These are phyloP conservation scores for Pseudomugil gertrudae DNA, from an alignment of 2,797 vertebrate genomes.

Conservation along the genomic window DNA sequence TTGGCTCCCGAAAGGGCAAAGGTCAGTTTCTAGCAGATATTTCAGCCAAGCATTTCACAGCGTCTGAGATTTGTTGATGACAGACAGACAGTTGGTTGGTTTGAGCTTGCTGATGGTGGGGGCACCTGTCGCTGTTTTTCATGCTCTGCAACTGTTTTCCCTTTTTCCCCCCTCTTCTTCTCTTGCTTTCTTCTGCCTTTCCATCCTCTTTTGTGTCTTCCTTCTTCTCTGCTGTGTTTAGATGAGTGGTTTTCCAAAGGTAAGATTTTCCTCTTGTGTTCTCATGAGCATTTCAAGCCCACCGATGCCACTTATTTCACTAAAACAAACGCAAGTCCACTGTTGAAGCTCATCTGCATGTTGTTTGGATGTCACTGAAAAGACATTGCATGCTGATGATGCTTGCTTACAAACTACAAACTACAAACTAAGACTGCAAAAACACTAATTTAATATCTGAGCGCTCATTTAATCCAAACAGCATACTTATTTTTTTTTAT, in stretches of 20 bases:
- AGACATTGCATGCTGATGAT: constrained; percentile 59
- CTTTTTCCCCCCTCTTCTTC: constrained; percentile 47
- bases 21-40: constrained; percentile 75
- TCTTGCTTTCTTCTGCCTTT: constrained; percentile 55
- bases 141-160: constrained; percentile 73
- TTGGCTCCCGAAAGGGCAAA: constrained; percentile 96
- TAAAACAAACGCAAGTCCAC: constrained; percentile 39
- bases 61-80: constrained; percentile 42
- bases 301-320: constrained; percentile 39
- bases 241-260: constrained; percentile 99
- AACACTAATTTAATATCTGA: constrained; percentile 19
- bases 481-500: background rate
- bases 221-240: constrained; percentile 73
- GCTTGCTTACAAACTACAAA: constrained; percentile 57
- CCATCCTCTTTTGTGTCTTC: constrained; percentile 69
- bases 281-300: constrained; percentile 38
- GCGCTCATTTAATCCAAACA: constrained; percentile 19
- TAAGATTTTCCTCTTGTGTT: constrained; percentile 84
- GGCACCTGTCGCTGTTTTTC: constrained; percentile 78
- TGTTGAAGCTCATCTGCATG: constrained; percentile 48
- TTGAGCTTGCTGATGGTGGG: constrained; percentile 74
- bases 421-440: constrained; percentile 1
- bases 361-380: constrained; percentile 33
- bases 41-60: background rate
- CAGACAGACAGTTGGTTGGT: constrained; percentile 34